Evolutionary conservation across 2,888 invertebrate species (phyloP).

Genomic region (Cancer borealis): DNA sequence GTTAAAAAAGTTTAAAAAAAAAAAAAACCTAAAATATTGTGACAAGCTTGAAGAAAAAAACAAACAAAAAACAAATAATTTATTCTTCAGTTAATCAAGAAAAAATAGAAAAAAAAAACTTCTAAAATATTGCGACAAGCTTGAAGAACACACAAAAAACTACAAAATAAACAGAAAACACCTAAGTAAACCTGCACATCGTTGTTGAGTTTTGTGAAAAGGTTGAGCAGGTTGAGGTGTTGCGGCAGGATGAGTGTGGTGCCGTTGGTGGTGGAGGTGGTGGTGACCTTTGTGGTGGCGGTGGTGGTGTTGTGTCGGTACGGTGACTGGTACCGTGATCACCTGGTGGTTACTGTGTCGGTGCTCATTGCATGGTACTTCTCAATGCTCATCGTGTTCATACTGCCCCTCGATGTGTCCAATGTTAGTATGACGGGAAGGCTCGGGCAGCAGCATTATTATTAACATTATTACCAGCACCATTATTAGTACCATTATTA

Average conservation of each 20-base stretch:
- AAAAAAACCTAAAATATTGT: too few relatives aligned
- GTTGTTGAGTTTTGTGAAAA: not conserved
- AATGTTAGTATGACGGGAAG: constrained; percentile 87
- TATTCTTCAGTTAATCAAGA: too few relatives aligned
- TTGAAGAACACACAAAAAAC: too few relatives aligned
- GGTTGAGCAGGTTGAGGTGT: too few relatives aligned
- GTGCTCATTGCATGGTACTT: constrained; percentile 99
- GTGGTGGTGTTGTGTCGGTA: constrained; percentile 92
- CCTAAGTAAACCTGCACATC: not conserved
- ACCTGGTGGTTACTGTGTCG: constrained; percentile 93
- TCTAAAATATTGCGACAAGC: too few relatives aligned
- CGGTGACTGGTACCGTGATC: constrained; percentile 97
- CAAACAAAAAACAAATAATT: too few relatives aligned
- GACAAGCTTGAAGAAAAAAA: too few relatives aligned
- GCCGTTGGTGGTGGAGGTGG: constrained; percentile 89
- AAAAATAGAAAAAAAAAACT: too few relatives aligned
- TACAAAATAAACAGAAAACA: not conserved
- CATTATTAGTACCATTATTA: too few relatives aligned
- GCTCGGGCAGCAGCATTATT: too few relatives aligned
- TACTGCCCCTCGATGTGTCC: constrained; percentile 97
- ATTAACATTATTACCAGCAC: not conserved
- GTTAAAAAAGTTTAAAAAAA: too few relatives aligned
- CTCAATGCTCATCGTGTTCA: constrained; percentile 97
- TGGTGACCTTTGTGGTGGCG: constrained; percentile 88
- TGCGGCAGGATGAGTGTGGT: constrained; percentile 85